Conservation (phyloP, 2,888 invertebrate genomes). For the Amphipoea oculea region DNA sequence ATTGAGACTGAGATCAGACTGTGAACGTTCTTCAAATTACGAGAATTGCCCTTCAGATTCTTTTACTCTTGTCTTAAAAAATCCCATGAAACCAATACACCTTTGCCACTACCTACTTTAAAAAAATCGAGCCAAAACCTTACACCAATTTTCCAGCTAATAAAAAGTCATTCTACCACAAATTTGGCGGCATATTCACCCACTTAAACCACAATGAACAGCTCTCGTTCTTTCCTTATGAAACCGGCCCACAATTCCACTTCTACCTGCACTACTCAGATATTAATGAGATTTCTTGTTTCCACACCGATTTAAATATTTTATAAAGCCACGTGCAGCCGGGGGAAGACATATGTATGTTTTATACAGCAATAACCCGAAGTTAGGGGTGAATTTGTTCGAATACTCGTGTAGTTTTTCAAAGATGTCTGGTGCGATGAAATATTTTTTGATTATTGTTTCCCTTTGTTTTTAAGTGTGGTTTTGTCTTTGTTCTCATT, state of each 20-base stretch:
- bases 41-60: background rate
- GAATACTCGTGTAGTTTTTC: constrained; percentile 62
- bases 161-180: constrained; percentile 44
- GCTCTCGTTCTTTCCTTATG: constrained; percentile 40
- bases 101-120: background rate
- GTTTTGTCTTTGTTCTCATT: background rate
- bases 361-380: constrained; percentile 69
- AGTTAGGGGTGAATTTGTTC: constrained; percentile 69
- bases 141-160: constrained; percentile 32
- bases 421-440: constrained; percentile 59
- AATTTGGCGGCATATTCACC: constrained; percentile 41
- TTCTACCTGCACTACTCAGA: constrained; percentile 65
- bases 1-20: too few species aligned
- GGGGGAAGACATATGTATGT: constrained; percentile 70
- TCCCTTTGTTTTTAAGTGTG: constrained; percentile 4
- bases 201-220: constrained; percentile 46
- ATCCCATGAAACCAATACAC: background rate
- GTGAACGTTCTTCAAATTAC: too few species aligned
- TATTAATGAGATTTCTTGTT: constrained; percentile 75
- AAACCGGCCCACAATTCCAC: constrained; percentile 54
- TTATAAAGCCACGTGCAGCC: constrained; percentile 71
- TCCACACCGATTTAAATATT: constrained; percentile 74
- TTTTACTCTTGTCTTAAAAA: background rate
- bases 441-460: constrained; percentile 52
- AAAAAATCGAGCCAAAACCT: constrained; percentile 1